These are phyloP conservation scores for Myzus persicae DNA, from an alignment of 1,140 invertebrate species.

Conservation along the genomic window DNA sequence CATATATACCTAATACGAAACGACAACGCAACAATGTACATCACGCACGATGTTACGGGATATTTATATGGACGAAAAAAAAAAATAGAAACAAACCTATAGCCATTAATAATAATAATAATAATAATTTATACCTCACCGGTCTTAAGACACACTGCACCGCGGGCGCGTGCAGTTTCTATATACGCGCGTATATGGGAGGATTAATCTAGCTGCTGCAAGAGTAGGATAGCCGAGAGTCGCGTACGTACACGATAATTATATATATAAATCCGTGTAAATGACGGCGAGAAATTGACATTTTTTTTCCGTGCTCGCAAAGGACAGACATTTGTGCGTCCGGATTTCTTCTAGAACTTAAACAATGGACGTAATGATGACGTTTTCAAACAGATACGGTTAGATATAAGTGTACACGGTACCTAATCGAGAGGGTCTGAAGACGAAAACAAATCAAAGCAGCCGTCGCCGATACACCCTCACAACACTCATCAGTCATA, in stretches of 20 bases:
- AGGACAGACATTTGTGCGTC: background rate
- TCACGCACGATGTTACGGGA: background rate
- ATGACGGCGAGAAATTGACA: background rate
- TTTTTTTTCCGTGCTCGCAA: background rate
- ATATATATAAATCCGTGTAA: background rate
- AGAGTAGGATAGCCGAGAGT: background rate
- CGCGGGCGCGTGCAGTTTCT: background rate
- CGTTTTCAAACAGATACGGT: background rate
- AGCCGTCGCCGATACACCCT: too few species aligned
- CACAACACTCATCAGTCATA: too few species aligned
- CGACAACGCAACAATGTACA: background rate
- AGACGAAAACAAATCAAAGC: too few species aligned
- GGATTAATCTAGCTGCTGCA: background rate
- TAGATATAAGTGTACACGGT: background rate
- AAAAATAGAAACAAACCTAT: background rate
- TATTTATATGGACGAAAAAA: constrained; percentile 10
- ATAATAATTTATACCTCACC: background rate
- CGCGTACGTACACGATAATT: background rate
- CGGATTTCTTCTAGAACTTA: background rate
- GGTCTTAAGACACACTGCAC: background rate
- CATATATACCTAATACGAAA: background rate
- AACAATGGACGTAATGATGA: background rate
- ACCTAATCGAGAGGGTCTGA: too few species aligned
- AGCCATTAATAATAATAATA: constrained; percentile 11
- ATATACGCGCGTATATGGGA: background rate